A percentile compares a stretch with the other conserved stretches of the same genome.
Evolutionary conservation across 1,140 invertebrate genomes (phyloP).

Genomic region (Laodelphax striatellus): DNA sequence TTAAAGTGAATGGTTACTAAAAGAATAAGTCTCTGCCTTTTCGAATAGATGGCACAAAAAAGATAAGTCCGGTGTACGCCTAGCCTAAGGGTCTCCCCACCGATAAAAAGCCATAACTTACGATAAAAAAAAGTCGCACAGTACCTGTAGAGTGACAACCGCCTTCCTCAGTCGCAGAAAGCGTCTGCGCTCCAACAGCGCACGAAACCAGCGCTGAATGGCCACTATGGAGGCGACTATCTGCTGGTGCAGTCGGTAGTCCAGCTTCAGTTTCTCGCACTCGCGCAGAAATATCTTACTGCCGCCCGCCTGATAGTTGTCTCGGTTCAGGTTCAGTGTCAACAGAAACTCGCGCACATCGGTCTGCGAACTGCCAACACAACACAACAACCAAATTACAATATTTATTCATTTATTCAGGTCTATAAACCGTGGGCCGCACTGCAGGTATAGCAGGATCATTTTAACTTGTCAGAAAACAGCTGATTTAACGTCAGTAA

Average conservation of each 20-base stretch:
- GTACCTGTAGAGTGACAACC: slow-evolving; percentile 61
- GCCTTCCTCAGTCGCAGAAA: slow-evolving; percentile 64
- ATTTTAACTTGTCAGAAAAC: too few relatives aligned
- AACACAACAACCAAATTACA: background rate
- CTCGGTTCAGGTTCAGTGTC: slow-evolving; percentile 65
- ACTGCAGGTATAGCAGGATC: too few relatives aligned
- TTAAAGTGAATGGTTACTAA: too few relatives aligned
- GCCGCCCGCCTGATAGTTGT: slow-evolving; percentile 84
- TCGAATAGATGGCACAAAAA: too few relatives aligned
- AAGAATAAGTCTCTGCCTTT: too few relatives aligned
- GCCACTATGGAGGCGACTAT: slow-evolving; percentile 86
- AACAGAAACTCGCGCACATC: slow-evolving; percentile 72
- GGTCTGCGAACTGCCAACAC: slow-evolving; percentile 44
- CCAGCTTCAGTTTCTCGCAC: slow-evolving; percentile 85
- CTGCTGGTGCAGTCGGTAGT: slow-evolving; percentile 82
- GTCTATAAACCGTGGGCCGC: too few relatives aligned
- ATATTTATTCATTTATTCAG: too few relatives aligned
- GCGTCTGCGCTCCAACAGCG: slow-evolving; percentile 60
- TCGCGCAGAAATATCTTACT: slow-evolving; percentile 90
- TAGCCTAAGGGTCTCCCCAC: too few relatives aligned
- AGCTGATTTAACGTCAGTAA: too few relatives aligned
- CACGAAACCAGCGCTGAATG: slow-evolving; percentile 86
- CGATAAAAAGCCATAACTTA: too few relatives aligned
- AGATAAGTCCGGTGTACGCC: too few relatives aligned
- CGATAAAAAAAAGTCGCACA: too few relatives aligned